These are phyloP conservation scores for Pachliopta kotzebuea DNA, from an alignment of 2,888 invertebrate genomes.

Conservation along the genomic window DNA sequence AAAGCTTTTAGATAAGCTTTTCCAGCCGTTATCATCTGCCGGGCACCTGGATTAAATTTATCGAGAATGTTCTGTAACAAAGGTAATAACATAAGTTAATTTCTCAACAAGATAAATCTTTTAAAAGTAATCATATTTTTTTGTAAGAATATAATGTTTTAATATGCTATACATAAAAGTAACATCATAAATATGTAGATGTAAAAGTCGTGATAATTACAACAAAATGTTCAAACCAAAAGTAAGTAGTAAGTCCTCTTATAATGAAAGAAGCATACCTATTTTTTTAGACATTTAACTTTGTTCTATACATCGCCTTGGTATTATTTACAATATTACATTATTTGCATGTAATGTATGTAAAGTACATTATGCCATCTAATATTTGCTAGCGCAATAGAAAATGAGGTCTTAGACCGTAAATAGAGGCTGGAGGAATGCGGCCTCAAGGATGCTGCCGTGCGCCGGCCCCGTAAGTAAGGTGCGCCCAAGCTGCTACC, in stretches of 20 bases:
- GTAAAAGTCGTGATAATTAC: too few relatives aligned
- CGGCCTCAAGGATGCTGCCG: constrained; percentile 77
- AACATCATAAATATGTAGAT: too few relatives aligned
- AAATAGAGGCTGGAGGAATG: constrained; percentile 73
- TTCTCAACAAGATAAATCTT: not conserved
- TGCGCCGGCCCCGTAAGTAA: constrained; percentile 55
- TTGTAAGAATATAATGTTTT: not conserved
- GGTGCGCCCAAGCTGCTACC: constrained; percentile 61
- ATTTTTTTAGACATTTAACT: not conserved
- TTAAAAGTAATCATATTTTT: not conserved
- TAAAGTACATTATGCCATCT: not conserved
- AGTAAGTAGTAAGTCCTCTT: too few relatives aligned
- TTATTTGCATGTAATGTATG: not conserved
- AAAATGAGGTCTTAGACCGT: constrained; percentile 66
- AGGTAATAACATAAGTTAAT: constrained; percentile 32
- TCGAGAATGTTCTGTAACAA: constrained; percentile 96
- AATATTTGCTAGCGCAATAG: constrained; percentile 35
- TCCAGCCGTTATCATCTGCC: constrained; percentile 95
- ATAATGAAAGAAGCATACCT: too few relatives aligned
- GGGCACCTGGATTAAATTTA: constrained; percentile 96
- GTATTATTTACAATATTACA: not conserved
- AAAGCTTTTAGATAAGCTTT: constrained; percentile 96
- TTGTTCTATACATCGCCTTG: not conserved
- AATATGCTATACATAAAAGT: too few relatives aligned
- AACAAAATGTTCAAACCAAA: too few relatives aligned